Percentiles rank a stretch among this genome's conserved stretches.
phyloP scores from a whole-genome alignment of 2,113 vertebrate genomes.

The Onychostruthus taczanowskii region DNA sequence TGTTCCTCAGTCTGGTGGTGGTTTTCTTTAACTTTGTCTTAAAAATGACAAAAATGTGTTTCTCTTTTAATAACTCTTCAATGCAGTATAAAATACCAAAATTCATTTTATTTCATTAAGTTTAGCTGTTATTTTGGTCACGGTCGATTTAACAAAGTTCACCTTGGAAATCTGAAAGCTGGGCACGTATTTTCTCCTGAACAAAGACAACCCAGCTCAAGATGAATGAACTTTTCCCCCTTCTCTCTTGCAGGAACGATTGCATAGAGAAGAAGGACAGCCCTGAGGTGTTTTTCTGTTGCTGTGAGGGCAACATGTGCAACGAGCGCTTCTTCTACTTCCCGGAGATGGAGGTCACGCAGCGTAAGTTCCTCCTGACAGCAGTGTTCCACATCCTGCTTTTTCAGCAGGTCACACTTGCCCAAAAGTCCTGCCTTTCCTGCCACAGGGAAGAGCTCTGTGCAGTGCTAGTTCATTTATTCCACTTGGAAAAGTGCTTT shows the following conservation, averaged over 20 bases:
- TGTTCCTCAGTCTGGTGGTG: background rate
- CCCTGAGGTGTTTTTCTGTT: conserved; percentile 98
- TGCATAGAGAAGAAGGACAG: conserved; percentile 95
- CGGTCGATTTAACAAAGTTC: fast-evolving
- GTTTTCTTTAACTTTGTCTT: background rate
- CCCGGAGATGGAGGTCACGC: conserved; percentile 82
- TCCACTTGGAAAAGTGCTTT: background rate
- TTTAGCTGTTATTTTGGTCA: background rate
- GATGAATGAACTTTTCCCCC: fast-evolving
- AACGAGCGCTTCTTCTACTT: conserved; percentile 93
- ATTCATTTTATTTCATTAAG: background rate
- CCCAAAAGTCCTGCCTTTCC: background rate
- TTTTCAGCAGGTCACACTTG: background rate
- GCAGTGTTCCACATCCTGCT: fast-evolving
- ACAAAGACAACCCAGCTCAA: background rate
- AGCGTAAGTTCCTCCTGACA: conserved; percentile 71
- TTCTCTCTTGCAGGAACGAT: conserved; percentile 77
- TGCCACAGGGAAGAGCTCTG: background rate
- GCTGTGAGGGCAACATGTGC: conserved; percentile 97
- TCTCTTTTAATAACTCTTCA: background rate
- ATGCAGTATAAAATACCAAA: fast-evolving
- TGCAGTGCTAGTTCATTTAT: background rate
- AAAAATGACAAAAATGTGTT: background rate
- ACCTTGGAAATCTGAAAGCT: fast-evolving
- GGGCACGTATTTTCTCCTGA: background rate